Percentiles rank a stretch among this genome's conserved stretches.
These are phyloP conservation scores for Dicycla oo DNA, from an alignment of 2,888 invertebrate species.

Conservation along the genomic window DNA sequence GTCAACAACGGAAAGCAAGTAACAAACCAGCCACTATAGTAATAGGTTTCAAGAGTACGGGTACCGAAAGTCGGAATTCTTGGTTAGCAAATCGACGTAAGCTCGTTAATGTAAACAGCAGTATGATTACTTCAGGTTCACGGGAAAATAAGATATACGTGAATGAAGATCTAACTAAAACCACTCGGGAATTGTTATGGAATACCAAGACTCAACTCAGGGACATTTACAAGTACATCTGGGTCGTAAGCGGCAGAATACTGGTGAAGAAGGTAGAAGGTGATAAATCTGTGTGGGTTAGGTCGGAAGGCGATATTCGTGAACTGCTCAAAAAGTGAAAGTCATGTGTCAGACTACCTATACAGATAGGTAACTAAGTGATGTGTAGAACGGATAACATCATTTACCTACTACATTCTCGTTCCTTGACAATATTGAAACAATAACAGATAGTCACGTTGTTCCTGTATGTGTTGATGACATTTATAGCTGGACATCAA, in stretches of 20 bases:
- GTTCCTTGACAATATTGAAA: background rate
- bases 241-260: background rate
- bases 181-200: background rate
- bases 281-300: conserved; percentile 19
- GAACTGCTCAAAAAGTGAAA: background rate
- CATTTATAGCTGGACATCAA: background rate
- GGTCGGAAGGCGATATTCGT: background rate
- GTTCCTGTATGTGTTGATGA: background rate
- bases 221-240: too few relatives aligned
- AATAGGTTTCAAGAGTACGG: too few relatives aligned
- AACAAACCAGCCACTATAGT: too few relatives aligned
- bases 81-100: too few relatives aligned
- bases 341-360: background rate
- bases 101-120: background rate
- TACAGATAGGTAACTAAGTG: background rate
- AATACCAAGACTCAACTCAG: background rate
- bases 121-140: background rate
- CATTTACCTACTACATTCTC: background rate
- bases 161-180: too few relatives aligned
- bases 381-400: background rate
- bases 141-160: conserved; percentile 7
- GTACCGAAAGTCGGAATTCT: too few relatives aligned
- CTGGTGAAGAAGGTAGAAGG: conserved; percentile 19
- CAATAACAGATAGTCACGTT: background rate
- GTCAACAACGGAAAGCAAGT: too few relatives aligned